These are phyloP conservation scores for Limosa lapponica DNA, from an alignment of 2,797 vertebrate genomes.

Conservation along the genomic window DNA sequence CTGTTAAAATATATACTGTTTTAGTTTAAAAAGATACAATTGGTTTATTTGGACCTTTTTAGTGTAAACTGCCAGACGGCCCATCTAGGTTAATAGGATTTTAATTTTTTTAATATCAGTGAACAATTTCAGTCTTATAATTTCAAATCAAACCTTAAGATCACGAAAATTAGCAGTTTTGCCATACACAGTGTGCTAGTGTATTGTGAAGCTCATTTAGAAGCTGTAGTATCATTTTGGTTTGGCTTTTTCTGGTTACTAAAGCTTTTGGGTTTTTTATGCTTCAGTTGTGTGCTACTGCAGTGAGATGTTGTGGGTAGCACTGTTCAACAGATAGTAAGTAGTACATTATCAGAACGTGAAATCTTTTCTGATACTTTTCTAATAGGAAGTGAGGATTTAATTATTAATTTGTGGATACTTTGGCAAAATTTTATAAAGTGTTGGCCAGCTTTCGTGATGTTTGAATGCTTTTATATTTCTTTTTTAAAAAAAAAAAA, in stretches of 20 bases:
- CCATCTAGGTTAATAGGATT: neutral
- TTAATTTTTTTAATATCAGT: neutral
- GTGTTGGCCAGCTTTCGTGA: neutral
- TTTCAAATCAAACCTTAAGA: conserved; percentile 13
- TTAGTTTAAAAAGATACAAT: neutral
- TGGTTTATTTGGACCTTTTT: neutral
- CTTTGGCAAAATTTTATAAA: neutral
- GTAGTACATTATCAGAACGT: neutral
- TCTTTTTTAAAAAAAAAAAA: neutral
- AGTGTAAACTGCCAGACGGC: neutral
- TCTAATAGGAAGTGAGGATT: neutral
- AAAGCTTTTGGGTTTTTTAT: neutral
- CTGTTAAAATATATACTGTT: neutral
- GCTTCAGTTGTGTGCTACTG: neutral
- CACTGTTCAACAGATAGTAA: neutral
- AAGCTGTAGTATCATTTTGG: neutral
- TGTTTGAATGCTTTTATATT: neutral
- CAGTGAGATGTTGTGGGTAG: neutral
- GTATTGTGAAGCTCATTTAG: neutral
- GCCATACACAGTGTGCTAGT: neutral
- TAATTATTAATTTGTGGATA: neutral
- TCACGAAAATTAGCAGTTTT: neutral
- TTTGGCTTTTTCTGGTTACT: neutral
- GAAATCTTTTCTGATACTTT: neutral
- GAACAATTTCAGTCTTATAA: neutral